A percentile compares a stretch with the other conserved stretches of the same genome.
phyloP scores from a whole-genome alignment of 2,113 vertebrate species.

The Mus musculus region DNA sequence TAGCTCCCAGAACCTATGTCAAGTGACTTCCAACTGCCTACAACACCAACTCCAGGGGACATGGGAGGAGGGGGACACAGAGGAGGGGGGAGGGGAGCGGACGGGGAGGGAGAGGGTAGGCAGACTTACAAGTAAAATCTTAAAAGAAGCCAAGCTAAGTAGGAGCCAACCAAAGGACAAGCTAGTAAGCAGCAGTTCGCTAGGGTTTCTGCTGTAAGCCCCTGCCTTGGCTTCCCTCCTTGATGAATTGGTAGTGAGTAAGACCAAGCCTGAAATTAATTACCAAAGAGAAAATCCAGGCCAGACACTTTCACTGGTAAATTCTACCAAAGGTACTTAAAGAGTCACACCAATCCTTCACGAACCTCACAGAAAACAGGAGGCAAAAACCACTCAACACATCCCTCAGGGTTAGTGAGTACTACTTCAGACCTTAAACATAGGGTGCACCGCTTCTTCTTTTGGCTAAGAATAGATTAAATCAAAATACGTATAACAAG shows the following conservation, averaged over 20 bases:
- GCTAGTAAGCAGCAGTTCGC: not conserved
- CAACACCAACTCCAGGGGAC: not conserved
- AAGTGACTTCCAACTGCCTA: not conserved
- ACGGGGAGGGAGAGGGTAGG: not conserved
- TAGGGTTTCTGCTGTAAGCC: not conserved
- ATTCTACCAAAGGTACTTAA: constrained; percentile 35
- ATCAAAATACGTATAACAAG: not conserved
- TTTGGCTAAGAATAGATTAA: not conserved
- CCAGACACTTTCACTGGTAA: constrained; percentile 19
- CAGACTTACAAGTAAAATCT: not conserved
- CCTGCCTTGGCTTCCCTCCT: not conserved
- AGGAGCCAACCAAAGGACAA: not conserved
- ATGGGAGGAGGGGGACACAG: not conserved
- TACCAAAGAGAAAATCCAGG: constrained; percentile 13
- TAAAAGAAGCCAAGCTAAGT: too few species aligned
- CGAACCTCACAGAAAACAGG: not conserved
- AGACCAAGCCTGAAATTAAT: not conserved
- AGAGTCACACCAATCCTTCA: not conserved
- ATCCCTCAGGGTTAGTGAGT: not conserved
- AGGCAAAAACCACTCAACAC: not conserved
- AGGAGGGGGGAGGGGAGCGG: too few species aligned
- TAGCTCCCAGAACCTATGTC: not conserved
- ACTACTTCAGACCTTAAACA: not conserved
- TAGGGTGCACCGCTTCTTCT: not conserved
- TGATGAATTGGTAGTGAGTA: not conserved